Base-by-base conservation (phyloP, 2,888 invertebrate species). In the Aethes cnicana region DNA sequence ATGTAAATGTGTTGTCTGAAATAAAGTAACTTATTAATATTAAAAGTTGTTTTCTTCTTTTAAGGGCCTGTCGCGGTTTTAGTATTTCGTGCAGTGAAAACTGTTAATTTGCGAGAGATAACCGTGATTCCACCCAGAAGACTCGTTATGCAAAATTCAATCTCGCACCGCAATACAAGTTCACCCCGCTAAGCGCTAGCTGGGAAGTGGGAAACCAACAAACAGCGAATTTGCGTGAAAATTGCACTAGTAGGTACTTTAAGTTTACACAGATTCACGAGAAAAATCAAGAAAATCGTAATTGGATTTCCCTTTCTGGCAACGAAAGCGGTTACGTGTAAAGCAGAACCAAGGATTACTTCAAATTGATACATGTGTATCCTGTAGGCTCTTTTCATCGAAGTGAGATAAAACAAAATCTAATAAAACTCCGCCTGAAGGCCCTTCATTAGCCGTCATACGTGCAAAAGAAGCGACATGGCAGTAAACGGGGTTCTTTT, bases 391-490 rank as follows among this genome's bases (percentile, higher is more conserved):
- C 37, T 39, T 44, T 52, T 46, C 46, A 52, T 52, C 33, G 44
- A 28, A 42, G 28, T 26, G 37, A 44, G 52, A 28, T 52, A 39
- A 52, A 52, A 52, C 39, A 52, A 46, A 52, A 52, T 52, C 46
- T 46, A 52, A 52, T 52, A 52, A 52, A 46, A 39, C 39, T 46
- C 33, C 32, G 44, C 52, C 52, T 20, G 37, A 52, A 46, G 52
- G 52, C 52, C 39, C 52, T 46, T 52, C 52, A 52, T 52, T 52
- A 52, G 33, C 37, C 37, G 25, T 20, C 52, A 52, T 46, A 46
- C 44, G 52, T 52, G 52, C 52, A 52, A 52, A 46, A 46, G 52
- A 52, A 46, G 37, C 39, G 33, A 46, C 49, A 49, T 49, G 23
- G 41, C 11, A 46, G 46, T 52, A 52, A 52, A 46, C 44, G 37